Evolutionary conservation across 2,113 vertebrate genomes (phyloP), one percentile per base, ranked within the genome.

Genomic region (Xenopus tropicalis): DNA sequence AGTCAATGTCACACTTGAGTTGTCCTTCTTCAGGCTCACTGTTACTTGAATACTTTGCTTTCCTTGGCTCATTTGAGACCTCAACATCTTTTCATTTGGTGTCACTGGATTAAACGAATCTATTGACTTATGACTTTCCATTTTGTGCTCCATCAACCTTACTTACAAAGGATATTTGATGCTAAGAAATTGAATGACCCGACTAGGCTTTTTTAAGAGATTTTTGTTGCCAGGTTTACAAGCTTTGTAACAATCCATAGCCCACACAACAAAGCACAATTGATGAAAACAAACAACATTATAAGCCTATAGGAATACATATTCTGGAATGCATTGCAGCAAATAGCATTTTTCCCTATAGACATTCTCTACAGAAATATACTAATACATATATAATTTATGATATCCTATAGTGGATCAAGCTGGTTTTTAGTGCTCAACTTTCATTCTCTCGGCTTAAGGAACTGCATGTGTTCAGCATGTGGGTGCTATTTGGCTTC

Each of bases 11-110:
- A 79, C 67, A 85, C 83, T 85, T 87, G 83, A 91, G 84, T 85
- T 86, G 85, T 80, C 83, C 78, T 85, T 86, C 79, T 82, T 75
- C 51, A 69, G 79, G 81, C 80, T 83, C 79, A 70, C 87, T 84
- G 74, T 86, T 87, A 85, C 77, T 85, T 77, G 79, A 71, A 66
- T 85, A 79, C 83, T 84, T 86, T 78, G 84, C 85, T 81, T 69
- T 76, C 77, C 84, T 84, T 71, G 85, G 81, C 85, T 93, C 88
- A 88, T 89, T 89, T 87, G 77, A 83, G 82, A 83, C 82, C 82
- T 16, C 83, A 85, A 86, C 82, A 83, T 83, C 85, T 90, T 84
- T 79, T 88, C 80, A 83, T 84, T 85, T 78, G 82, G 78, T 77
- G 72, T 85, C 87, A 89, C 77, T 82, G 80, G 80, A 85, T 79